phyloP scores from a whole-genome alignment of 2,888 invertebrate species.

The Chesias legatella region DNA sequence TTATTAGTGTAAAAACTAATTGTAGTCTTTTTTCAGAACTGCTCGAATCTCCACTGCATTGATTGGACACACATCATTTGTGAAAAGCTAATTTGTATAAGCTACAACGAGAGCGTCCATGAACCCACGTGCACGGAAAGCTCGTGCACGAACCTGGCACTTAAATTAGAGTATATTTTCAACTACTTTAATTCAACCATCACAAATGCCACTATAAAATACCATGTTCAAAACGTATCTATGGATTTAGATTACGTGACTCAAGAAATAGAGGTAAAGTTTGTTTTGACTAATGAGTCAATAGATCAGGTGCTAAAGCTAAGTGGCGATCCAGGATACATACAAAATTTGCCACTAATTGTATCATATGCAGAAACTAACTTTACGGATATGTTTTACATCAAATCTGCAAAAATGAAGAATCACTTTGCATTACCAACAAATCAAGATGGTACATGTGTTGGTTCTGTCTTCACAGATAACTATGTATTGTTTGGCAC shows the following conservation, averaged over 20 bases:
- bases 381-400: conserved; percentile 53
- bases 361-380: conserved; percentile 53
- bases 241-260: conserved; percentile 38
- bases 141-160: conserved; percentile 53
- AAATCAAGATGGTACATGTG: conserved; percentile 67
- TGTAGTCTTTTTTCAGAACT: conserved; percentile 70
- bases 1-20: no score
- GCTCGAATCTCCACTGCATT: conserved; percentile 56
- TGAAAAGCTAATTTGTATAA: conserved; percentile 40
- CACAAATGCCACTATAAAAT: conserved; percentile 52
- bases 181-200: conserved; percentile 55
- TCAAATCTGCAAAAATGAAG: conserved; percentile 32
- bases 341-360: conserved; percentile 82
- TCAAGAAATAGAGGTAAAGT: conserved; percentile 57
- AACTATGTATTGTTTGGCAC: conserved; percentile 68
- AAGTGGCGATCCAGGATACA: conserved; percentile 91
- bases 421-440: conserved; percentile 47
- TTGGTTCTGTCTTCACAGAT: conserved; percentile 47
- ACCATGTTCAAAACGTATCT: conserved; percentile 46
- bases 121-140: conserved; percentile 53
- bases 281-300: conserved; percentile 51
- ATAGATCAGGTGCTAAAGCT: conserved; percentile 46
- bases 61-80: conserved; percentile 60
- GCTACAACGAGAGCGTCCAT: conserved; percentile 51
- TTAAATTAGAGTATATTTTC: conserved; percentile 56